A percentile compares a stretch with the other conserved stretches of the same genome.
phyloP scores from a whole-genome alignment of 2,797 vertebrate genomes.

The Syngnathus rostellatus region DNA sequence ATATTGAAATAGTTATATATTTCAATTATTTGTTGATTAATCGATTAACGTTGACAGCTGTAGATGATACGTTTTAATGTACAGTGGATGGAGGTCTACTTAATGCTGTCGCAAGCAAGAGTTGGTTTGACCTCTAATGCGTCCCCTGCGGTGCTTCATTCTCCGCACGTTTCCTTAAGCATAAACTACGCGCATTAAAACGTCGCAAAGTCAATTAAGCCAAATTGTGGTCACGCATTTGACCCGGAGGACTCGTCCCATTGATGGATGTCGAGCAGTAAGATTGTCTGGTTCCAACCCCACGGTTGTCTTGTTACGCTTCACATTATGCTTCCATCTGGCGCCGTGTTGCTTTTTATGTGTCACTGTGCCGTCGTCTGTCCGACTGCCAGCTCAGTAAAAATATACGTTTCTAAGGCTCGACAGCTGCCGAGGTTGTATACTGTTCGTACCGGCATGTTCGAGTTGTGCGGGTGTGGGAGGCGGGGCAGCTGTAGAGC shows the following conservation, averaged over 20 bases:
- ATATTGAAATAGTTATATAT: too few relatives aligned
- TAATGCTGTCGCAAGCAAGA: neutral
- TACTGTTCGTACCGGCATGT: neutral
- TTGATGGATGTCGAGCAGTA: neutral
- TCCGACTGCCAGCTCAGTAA: neutral
- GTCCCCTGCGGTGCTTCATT: conserved; percentile 1
- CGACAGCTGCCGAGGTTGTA: neutral
- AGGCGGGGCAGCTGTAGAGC: conserved; percentile 11
- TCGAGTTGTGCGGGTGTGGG: neutral
- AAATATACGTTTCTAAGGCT: neutral
- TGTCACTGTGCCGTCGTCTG: neutral
- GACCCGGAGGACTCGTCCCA: neutral
- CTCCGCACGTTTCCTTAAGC: neutral
- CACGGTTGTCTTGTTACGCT: neutral
- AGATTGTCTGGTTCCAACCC: neutral
- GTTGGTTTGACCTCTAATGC: neutral
- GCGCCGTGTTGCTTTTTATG: neutral
- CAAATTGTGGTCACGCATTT: conserved; percentile 2
- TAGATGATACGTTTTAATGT: too few relatives aligned
- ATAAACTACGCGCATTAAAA: neutral
- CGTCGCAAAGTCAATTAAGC: conserved; percentile 2
- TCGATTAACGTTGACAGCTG: too few relatives aligned
- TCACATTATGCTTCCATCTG: neutral
- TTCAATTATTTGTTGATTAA: too few relatives aligned
- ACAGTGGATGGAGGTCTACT: neutral